A percentile compares a stretch with the other conserved stretches of the same genome.
These are phyloP conservation scores for Albula goreensis DNA, from an alignment of 2,113 vertebrate genomes.

Conservation along the genomic window DNA sequence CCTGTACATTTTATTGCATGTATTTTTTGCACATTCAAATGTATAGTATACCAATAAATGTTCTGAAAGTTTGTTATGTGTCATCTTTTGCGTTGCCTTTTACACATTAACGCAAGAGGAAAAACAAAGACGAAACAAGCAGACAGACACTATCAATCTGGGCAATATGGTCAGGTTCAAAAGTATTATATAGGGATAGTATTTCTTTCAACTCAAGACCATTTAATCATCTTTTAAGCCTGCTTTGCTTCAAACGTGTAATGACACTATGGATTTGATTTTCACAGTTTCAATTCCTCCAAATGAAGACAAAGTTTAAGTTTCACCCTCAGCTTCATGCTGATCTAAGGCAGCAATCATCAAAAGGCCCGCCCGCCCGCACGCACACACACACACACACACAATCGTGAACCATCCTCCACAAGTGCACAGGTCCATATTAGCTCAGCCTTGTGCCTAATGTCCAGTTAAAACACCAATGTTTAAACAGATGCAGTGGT, in stretches of 20 bases:
- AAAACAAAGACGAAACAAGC: neutral
- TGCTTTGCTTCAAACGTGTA: too few species aligned
- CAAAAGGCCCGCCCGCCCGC: too few species aligned
- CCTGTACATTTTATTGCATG: neutral
- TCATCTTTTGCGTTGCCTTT: neutral
- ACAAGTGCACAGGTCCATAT: neutral
- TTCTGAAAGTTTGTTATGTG: neutral
- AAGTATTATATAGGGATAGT: neutral
- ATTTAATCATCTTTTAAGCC: too few species aligned
- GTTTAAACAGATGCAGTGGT: constrained; percentile 1
- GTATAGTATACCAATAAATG: neutral
- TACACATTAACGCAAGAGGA: neutral
- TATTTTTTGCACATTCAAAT: too few species aligned
- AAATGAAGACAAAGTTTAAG: too few species aligned
- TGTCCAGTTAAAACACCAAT: neutral
- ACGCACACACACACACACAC: too few species aligned
- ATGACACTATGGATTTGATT: too few species aligned
- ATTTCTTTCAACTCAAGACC: too few species aligned
- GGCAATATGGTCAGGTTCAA: neutral
- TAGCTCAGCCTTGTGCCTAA: neutral
- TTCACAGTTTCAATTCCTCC: too few species aligned
- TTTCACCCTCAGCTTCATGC: too few species aligned
- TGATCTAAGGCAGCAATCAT: too few species aligned
- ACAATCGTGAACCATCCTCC: too few species aligned
- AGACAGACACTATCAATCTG: neutral